Conservation (phyloP, 2,797 vertebrate species). For the Paratrypauchen microcephalus region DNA sequence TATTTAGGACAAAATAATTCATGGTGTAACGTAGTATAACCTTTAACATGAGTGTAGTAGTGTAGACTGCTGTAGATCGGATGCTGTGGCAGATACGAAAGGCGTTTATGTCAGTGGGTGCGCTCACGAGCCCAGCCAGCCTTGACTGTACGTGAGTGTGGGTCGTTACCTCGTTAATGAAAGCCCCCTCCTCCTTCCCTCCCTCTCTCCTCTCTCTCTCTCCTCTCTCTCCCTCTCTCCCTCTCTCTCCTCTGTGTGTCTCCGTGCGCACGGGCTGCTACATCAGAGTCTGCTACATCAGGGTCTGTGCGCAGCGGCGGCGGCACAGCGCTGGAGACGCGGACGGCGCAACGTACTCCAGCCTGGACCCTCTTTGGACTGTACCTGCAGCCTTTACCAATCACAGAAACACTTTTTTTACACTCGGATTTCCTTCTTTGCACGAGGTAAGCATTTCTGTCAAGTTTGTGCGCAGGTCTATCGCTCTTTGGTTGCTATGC, state of each 20-base stretch:
- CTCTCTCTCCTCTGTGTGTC: slow-evolving; percentile 1
- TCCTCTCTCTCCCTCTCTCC: slow-evolving; percentile 3
- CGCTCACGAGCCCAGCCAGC: slow-evolving; percentile 5
- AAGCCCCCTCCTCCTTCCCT: neutral
- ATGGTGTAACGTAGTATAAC: no score
- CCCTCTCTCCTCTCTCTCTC: neutral
- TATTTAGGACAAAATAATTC: no score
- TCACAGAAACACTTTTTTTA: slow-evolving; percentile 8
- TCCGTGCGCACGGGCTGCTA: slow-evolving; percentile 14
- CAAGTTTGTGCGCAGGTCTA: slow-evolving; percentile 47
- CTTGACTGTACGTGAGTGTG: slow-evolving; percentile 20
- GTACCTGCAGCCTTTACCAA: slow-evolving; percentile 3
- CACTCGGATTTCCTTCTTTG: slow-evolving; percentile 20
- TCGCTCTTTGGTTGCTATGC: no score
- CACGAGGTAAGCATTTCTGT: slow-evolving; percentile 53
- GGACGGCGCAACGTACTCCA: slow-evolving; percentile 31
- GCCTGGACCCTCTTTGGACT: slow-evolving; percentile 37
- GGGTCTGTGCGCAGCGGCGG: slow-evolving; percentile 61
- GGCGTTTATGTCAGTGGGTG: slow-evolving; percentile 7
- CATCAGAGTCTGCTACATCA: slow-evolving; percentile 59
- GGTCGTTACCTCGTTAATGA: slow-evolving; percentile 39
- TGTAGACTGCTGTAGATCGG: no score
- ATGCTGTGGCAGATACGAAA: slow-evolving; percentile 1
- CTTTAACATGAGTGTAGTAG: no score
- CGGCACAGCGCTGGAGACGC: slow-evolving; percentile 56